Base-by-base conservation (phyloP, 2,888 invertebrate species). In the Onchidella celtica region DNA sequence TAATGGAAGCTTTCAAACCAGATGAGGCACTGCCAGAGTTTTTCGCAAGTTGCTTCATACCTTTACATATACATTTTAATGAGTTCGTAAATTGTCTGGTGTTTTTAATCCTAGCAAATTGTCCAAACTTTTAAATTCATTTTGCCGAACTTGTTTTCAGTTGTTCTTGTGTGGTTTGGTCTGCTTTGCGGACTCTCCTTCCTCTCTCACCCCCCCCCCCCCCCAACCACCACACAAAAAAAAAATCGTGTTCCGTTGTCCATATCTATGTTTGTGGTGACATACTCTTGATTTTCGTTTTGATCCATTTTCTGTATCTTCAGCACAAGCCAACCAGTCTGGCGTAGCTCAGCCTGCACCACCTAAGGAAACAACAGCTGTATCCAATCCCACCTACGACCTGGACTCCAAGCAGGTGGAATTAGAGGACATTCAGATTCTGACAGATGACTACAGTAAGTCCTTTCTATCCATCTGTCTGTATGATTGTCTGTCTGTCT, bases 311-410 rank as follows among this genome's bases (percentile, higher is more conserved):
- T 24, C 55, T 24, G n/a, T 24, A 24, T 14, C 72, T 40, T 47
- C 85, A 89, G 89, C 88, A 66, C 88, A 89, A 80, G 88, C 89
- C 63, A 87, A 86, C 79, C 77, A 81, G 83, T 61, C 82, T 83
- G 81, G 65, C 32, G 21, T 85, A 69, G 77, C 73, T 77, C 3
- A 65, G 70, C 59, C 79, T 63, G 14, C 72, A n/a, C 69, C 61
- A 21, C 34, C 55, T 6, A 61, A 83, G 57, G 84, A 85, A 29
- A 77, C 75, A 0, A 68, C 78, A 21, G 82, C 85, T 3, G 84
- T 85, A 69, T 82, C 85, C 47, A 85, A 84, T n/a, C 85, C 85
- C 3, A 83, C 83, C 0, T 85, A 83, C 29, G 85, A 83, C 38
- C 76, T 83, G 32, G 81, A 83, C 38, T 73, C 63, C 59, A 59